Evolutionary conservation across 2,888 invertebrate species (phyloP).

Genomic region (Dioctria linearis): DNA sequence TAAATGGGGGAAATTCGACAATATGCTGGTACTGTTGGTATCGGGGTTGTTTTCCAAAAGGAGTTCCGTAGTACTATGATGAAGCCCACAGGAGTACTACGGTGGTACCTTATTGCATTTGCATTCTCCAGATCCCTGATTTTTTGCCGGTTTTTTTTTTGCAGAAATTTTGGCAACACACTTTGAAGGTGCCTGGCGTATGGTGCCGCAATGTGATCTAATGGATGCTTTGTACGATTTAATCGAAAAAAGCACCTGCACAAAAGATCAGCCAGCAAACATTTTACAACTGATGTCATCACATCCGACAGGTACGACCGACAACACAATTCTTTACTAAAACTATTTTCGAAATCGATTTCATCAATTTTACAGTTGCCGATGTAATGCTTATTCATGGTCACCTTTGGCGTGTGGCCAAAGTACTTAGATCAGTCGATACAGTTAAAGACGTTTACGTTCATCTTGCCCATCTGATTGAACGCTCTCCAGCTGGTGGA

Average conservation of each 20-base stretch:
- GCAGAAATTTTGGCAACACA: neutral
- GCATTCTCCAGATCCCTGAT: neutral
- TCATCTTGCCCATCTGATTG: conserved; percentile 65
- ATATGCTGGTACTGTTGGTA: too few species aligned
- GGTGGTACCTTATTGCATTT: too few species aligned
- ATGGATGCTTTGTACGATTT: neutral
- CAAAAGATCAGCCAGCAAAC: neutral
- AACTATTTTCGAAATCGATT: too few species aligned
- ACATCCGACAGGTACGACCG: neutral
- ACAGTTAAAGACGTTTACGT: conserved; percentile 63
- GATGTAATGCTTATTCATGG: conserved; percentile 56
- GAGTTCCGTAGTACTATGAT: too few species aligned
- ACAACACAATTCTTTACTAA: too few species aligned
- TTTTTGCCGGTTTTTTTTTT: neutral
- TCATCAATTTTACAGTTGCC: conserved; percentile 57
- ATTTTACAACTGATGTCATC: neutral
- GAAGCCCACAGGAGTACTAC: too few species aligned
- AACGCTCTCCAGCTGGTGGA: conserved; percentile 63
- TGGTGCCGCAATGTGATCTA: neutral
- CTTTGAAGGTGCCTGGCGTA: neutral
- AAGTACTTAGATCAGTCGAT: conserved; percentile 60
- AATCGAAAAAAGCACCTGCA: neutral
- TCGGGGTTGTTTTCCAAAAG: too few species aligned
- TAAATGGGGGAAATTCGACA: too few species aligned
- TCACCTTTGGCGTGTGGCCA: conserved; percentile 61